phyloP scores from a whole-genome alignment of 2,888 invertebrate genomes.

The Diloba caeruleocephala region DNA sequence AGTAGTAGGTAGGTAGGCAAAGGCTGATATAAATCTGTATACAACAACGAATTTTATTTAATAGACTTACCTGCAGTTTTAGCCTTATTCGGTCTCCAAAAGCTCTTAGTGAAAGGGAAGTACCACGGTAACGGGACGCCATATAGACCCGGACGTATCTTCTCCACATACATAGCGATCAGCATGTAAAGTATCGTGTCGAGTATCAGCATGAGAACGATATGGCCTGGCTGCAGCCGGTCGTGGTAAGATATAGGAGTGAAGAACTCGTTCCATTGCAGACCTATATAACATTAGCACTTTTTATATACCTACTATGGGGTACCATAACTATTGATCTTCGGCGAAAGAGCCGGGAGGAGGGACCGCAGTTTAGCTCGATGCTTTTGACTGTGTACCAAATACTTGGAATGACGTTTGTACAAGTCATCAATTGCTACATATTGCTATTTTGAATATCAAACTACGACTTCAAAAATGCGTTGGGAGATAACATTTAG shows the following conservation, averaged over 20 bases:
- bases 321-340: no score
- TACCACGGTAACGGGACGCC: slow-evolving; percentile 96
- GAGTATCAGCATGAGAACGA: slow-evolving; percentile 92
- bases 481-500: no score
- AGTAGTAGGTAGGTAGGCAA: no score
- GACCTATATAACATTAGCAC: slow-evolving; percentile 72
- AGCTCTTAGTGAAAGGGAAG: slow-evolving; percentile 92
- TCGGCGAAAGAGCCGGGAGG: no score
- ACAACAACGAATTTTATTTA: no score
- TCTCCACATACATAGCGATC: slow-evolving; percentile 96
- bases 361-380: no score
- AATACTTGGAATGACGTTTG: no score
- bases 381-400: no score
- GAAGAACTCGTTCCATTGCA: slow-evolving; percentile 91
- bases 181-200: slow-evolving; percentile 92
- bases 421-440: no score
- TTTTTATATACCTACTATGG: neutral
- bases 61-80: slow-evolving; percentile 72
- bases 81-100: slow-evolving; percentile 85
- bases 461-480: no score
- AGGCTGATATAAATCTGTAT: no score
- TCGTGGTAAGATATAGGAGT: slow-evolving; percentile 92
- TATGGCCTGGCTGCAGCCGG: slow-evolving; percentile 91
- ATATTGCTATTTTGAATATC: no score
- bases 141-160: slow-evolving; percentile 95